These are phyloP conservation scores for Atrichornis clamosus DNA, from an alignment of 2,113 vertebrate species.

Conservation along the genomic window DNA sequence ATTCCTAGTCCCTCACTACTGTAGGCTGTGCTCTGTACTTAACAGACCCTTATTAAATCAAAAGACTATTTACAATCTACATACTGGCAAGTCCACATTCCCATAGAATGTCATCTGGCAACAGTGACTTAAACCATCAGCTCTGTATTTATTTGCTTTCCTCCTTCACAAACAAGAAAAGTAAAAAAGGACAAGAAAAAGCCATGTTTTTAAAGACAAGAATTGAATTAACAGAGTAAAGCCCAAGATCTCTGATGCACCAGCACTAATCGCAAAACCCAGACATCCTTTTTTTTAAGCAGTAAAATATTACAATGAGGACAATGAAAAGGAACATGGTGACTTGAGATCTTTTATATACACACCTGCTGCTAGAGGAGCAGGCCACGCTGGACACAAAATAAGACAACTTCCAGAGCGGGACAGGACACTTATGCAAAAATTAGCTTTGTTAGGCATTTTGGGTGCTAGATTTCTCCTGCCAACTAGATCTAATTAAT, in stretches of 20 bases:
- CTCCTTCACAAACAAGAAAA: background rate
- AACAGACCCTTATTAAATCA: constrained; percentile 34
- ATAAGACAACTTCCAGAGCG: background rate
- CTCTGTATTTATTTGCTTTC: constrained; percentile 5
- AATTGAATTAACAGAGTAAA: background rate
- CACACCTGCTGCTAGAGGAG: background rate
- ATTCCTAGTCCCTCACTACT: background rate
- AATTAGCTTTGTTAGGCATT: background rate
- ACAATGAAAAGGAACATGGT: background rate
- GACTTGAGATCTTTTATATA: background rate
- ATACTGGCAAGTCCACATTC: constrained; percentile 46
- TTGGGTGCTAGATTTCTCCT: background rate
- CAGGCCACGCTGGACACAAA: background rate
- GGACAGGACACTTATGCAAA: background rate
- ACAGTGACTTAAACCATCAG: background rate
- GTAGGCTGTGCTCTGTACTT: constrained; percentile 14
- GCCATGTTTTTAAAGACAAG: background rate
- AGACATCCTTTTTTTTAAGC: background rate
- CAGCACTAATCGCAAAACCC: background rate
- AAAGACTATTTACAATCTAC: constrained; percentile 47
- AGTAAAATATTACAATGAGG: background rate
- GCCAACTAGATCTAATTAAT: background rate
- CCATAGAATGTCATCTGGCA: constrained; percentile 37
- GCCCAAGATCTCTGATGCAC: background rate
- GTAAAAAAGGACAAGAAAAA: background rate